These are phyloP conservation scores for Amblyraja radiata DNA, from an alignment of 2,797 vertebrate species.

Conservation along the genomic window DNA sequence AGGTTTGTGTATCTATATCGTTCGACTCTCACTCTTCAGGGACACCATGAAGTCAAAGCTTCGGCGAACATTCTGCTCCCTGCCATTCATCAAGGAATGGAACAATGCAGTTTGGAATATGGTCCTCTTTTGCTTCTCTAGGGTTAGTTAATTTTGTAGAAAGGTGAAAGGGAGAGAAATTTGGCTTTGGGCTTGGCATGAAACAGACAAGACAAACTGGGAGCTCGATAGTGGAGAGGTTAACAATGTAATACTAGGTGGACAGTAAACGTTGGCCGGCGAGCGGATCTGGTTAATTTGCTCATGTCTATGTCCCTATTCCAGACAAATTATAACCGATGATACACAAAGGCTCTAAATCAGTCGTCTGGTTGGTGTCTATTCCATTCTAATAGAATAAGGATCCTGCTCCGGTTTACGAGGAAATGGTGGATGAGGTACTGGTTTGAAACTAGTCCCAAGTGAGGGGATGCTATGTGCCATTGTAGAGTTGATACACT, in stretches of 20 bases:
- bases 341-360: not conserved
- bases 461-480: not conserved
- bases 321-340: not conserved
- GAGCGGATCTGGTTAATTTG: not conserved
- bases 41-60: not conserved
- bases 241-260: too few species aligned
- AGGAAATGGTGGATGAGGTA: not conserved
- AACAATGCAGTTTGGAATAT: not conserved
- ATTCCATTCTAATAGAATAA: not conserved
- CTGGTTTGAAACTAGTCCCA: not conserved
- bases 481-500: not conserved
- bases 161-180: not conserved
- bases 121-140: not conserved
- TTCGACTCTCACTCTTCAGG: not conserved
- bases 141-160: not conserved
- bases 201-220: too few species aligned
- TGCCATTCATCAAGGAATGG: not conserved
- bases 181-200: too few species aligned
- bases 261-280: too few species aligned
- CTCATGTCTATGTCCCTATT: not conserved
- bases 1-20: not conserved
- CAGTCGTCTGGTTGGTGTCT: not conserved
- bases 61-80: too few species aligned
- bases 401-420: not conserved
- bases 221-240: too few species aligned